phyloP scores from a whole-genome alignment of 2,113 vertebrate species.

The Pelusios castaneus region DNA sequence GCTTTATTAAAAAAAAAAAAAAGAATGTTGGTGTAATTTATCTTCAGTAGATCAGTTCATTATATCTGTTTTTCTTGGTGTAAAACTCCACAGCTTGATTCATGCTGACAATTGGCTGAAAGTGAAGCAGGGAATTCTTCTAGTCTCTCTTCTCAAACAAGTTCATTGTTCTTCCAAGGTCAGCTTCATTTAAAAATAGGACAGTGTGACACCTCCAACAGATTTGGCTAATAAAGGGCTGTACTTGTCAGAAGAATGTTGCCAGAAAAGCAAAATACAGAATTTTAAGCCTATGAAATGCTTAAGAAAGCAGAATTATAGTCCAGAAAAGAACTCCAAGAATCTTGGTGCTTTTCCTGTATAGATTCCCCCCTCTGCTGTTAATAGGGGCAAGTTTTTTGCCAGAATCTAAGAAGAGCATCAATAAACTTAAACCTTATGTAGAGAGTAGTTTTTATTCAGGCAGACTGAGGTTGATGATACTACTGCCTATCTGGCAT shows the following conservation, averaged over 20 bases:
- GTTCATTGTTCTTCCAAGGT: conserved; percentile 40
- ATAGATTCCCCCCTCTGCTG: background rate
- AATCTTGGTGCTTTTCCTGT: background rate
- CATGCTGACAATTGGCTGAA: conserved; percentile 15
- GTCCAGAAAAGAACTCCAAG: conserved; percentile 14
- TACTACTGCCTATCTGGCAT: background rate
- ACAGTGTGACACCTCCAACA: background rate
- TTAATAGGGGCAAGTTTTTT: background rate
- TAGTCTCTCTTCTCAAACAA: background rate
- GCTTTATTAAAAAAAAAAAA: background rate
- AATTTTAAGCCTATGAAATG: conserved; percentile 8
- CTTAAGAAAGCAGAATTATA: conserved; percentile 36
- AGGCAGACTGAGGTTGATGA: background rate
- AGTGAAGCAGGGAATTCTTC: conserved; percentile 1
- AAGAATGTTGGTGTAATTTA: background rate
- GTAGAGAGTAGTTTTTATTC: background rate
- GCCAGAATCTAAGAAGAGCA: background rate
- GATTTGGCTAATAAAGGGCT: conserved; percentile 33
- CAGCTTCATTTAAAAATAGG: conserved; percentile 23
- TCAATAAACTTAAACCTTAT: background rate
- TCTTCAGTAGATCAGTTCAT: conserved; percentile 50
- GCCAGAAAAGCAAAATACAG: background rate
- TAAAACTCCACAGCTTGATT: conserved; percentile 42
- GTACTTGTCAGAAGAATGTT: conserved; percentile 16
- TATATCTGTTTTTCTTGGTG: conserved; percentile 19